phyloP scores from a whole-genome alignment of 2,888 invertebrate species.

The Dermolepida albohirtum region DNA sequence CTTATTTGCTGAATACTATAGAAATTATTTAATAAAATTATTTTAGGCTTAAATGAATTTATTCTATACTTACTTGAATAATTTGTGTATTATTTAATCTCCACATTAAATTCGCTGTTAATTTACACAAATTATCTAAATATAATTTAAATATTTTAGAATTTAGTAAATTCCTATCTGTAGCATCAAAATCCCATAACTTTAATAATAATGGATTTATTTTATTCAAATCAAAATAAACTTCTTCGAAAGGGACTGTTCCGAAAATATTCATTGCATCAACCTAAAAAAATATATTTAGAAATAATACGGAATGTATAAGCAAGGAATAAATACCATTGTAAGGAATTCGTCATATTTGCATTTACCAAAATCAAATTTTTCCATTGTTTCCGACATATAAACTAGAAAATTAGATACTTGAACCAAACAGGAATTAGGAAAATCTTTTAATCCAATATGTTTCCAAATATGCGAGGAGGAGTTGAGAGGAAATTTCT shows the following conservation, averaged over 20 bases:
- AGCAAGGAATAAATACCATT: slow-evolving; percentile 42
- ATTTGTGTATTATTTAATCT: slow-evolving; percentile 41
- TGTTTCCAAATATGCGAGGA: slow-evolving; percentile 47
- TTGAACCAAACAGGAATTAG: slow-evolving; percentile 38
- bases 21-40: background rate
- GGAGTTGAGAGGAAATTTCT: slow-evolving; percentile 40
- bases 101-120: slow-evolving; percentile 48
- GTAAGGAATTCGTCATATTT: slow-evolving; percentile 42
- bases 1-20: too few species aligned
- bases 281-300: slow-evolving; percentile 42
- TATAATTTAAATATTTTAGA: slow-evolving; percentile 52
- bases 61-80: slow-evolving; percentile 41
- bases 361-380: slow-evolving; percentile 39
- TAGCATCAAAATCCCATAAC: slow-evolving; percentile 48
- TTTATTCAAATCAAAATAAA: slow-evolving; percentile 41
- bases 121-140: slow-evolving; percentile 49
- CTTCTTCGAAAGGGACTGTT: slow-evolving; percentile 39
- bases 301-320: slow-evolving; percentile 3
- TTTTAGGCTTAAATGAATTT: background rate
- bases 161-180: slow-evolving; percentile 18
- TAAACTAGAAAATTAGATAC: slow-evolving; percentile 44
- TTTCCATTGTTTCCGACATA: slow-evolving; percentile 42
- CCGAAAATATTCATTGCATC: slow-evolving; percentile 45
- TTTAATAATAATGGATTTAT: slow-evolving; percentile 27
- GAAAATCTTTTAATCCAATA: slow-evolving; percentile 43